Conservation (phyloP, 2,888 invertebrate genomes). For the Dorcus parallelipipedus region DNA sequence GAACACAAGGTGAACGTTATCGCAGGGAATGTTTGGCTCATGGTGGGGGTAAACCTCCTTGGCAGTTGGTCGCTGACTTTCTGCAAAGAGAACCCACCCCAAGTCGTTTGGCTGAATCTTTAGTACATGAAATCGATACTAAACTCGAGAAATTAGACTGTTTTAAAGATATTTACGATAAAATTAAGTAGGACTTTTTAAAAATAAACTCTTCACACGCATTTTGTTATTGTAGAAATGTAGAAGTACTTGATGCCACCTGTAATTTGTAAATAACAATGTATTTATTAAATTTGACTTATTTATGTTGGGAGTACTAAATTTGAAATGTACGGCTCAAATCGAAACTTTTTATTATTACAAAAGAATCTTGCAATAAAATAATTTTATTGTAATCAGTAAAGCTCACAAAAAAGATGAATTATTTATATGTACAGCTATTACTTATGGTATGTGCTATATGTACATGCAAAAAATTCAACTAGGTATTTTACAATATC, state of each 20-base stretch:
- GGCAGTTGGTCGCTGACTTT: conserved; percentile 73
- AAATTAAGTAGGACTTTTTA: not conserved
- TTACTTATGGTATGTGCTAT: conserved; percentile 1
- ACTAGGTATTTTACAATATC: not conserved
- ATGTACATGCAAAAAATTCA: not conserved
- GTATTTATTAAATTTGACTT: no score
- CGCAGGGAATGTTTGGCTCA: conserved; percentile 74
- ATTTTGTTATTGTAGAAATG: no score
- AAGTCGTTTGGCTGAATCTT: conserved; percentile 71
- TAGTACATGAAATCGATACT: conserved; percentile 70
- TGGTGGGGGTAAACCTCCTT: conserved; percentile 85
- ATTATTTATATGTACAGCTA: not conserved
- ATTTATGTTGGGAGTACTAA: no score
- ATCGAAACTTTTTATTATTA: not conserved
- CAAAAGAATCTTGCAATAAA: conserved; percentile 1
- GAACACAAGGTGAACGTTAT: conserved; percentile 75
- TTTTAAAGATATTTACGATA: conserved; percentile 10
- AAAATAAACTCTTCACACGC: no score
- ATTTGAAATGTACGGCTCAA: not conserved
- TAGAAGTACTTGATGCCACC: no score
- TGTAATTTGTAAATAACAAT: no score
- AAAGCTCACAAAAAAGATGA: conserved; percentile 1
- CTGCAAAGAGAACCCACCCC: conserved; percentile 75
- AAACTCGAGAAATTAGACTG: conserved; percentile 15
- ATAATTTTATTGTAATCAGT: not conserved